A percentile compares a stretch with the other conserved stretches of the same genome.
Evolutionary conservation across 2,888 invertebrate species (phyloP).

Genomic region (Leptinotarsa tumamoca): DNA sequence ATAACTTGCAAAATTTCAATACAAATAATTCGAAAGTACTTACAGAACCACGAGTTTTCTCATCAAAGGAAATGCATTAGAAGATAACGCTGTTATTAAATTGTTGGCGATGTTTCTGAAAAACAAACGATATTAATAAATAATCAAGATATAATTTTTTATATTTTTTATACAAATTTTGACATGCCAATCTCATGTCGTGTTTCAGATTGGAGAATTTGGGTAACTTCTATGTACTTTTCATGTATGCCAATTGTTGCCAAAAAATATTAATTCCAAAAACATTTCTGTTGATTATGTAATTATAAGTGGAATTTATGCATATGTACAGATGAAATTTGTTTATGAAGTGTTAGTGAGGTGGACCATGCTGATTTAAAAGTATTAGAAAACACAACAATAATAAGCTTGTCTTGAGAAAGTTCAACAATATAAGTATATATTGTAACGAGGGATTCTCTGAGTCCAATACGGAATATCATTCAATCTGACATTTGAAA

Average conservation of each 20-base stretch:
- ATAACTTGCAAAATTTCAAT: not conserved
- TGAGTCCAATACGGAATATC: no score
- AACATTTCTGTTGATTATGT: not conserved
- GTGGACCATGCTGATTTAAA: not conserved
- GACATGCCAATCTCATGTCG: not conserved
- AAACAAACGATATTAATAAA: conserved; percentile 46
- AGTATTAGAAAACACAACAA: not conserved
- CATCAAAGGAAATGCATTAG: conserved; percentile 78
- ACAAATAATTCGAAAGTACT: conserved; percentile 67
- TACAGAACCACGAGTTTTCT: conserved; percentile 83
- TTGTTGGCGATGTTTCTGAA: conserved; percentile 84
- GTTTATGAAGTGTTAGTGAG: conserved; percentile 24
- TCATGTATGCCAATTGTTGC: conserved; percentile 2
- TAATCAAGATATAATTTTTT: not conserved
- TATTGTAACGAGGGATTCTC: not conserved
- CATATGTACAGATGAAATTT: conserved; percentile 20
- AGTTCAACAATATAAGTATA: not conserved
- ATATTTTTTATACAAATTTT: not conserved
- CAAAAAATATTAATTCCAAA: not conserved
- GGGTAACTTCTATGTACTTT: not conserved
- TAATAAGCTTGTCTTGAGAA: not conserved
- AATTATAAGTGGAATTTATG: conserved; percentile 9
- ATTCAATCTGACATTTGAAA: no score
- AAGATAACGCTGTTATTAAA: conserved; percentile 76
- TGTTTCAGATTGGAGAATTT: not conserved